Conservation (phyloP, 2,888 invertebrate genomes). For the Mesorhabditis sp. region DNA sequence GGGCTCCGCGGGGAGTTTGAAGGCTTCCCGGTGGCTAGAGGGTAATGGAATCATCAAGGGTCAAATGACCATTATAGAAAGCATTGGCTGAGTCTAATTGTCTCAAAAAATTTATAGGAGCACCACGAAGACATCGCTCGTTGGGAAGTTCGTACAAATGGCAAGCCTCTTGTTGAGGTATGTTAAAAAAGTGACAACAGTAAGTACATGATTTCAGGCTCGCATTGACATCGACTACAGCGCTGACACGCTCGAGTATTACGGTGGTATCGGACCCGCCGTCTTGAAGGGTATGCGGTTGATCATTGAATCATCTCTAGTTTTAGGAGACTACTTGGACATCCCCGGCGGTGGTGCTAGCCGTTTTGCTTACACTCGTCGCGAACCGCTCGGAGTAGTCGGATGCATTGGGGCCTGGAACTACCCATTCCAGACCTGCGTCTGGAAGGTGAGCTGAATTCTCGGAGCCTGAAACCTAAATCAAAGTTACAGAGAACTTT, state of each 20-base stretch:
- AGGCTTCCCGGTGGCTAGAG: too few relatives aligned
- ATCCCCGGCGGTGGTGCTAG: conserved; percentile 37
- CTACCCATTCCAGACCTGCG: conserved; percentile 52
- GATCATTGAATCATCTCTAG: neutral
- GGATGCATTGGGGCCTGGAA: conserved; percentile 57
- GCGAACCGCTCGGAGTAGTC: conserved; percentile 53
- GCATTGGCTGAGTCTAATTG: too few relatives aligned
- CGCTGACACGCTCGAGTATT: conserved; percentile 44
- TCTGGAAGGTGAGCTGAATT: conserved; percentile 39
- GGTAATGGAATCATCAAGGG: too few relatives aligned
- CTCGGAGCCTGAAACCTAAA: neutral
- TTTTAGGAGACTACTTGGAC: conserved; percentile 41
- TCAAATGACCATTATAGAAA: too few relatives aligned
- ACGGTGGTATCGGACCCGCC: conserved; percentile 43
- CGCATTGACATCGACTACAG: conserved; percentile 38
- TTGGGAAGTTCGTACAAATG: conserved; percentile 62
- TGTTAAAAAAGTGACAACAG: conserved; percentile 47
- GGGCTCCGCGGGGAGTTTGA: too few relatives aligned
- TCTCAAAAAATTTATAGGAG: conserved; percentile 18
- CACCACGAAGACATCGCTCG: conserved; percentile 54
- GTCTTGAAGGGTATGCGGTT: conserved; percentile 35
- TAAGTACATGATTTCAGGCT: conserved; percentile 10
- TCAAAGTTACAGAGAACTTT: neutral
- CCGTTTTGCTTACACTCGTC: conserved; percentile 50
- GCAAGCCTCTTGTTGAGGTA: conserved; percentile 65